Conservation (phyloP, 2,113 vertebrate genomes). For the Glaucidium brasilianum region DNA sequence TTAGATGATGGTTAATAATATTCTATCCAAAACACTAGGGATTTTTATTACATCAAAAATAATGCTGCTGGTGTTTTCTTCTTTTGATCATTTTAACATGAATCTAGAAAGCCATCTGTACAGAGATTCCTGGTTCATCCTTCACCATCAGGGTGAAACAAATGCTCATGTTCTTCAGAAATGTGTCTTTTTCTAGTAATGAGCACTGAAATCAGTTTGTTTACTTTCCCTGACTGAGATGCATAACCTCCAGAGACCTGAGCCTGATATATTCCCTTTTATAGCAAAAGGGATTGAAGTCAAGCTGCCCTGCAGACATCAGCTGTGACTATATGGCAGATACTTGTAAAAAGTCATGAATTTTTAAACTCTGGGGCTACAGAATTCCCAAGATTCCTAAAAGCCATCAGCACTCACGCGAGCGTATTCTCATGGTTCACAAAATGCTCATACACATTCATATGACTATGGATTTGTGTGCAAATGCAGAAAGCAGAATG, state of each 20-base stretch:
- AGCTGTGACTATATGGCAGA: background rate
- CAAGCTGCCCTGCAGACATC: slow-evolving; percentile 13
- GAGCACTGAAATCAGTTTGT: background rate
- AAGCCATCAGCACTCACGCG: background rate
- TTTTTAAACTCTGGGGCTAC: background rate
- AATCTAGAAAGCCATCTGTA: background rate
- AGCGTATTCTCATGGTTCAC: background rate
- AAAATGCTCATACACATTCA: background rate
- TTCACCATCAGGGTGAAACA: background rate
- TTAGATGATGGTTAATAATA: background rate
- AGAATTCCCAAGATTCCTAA: background rate
- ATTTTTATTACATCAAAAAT: background rate
- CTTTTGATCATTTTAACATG: background rate
- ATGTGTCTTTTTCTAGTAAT: background rate
- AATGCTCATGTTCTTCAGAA: background rate
- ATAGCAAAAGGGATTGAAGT: background rate
- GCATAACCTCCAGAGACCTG: background rate
- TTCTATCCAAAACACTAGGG: background rate
- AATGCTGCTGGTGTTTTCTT: background rate
- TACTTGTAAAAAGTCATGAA: background rate
- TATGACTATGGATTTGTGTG: background rate
- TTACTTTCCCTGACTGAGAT: background rate
- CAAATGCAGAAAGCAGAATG: background rate
- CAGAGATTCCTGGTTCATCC: background rate
- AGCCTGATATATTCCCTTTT: background rate